These are phyloP conservation scores for Exocentrus adspersus DNA, from an alignment of 2,888 invertebrate genomes.

Conservation along the genomic window DNA sequence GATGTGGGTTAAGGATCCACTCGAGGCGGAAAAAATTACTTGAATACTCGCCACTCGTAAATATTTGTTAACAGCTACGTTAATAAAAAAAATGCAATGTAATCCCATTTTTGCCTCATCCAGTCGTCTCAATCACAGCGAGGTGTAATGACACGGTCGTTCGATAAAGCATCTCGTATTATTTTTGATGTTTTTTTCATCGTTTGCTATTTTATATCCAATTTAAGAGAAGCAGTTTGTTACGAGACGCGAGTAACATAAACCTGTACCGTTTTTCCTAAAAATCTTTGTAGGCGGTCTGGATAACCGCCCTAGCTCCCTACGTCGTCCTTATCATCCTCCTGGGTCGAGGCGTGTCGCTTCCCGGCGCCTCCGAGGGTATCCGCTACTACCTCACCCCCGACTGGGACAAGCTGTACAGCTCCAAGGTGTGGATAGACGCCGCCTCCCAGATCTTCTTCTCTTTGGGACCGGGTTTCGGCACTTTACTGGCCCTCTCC, in stretches of 20 bases:
- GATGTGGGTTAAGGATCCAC: conserved; percentile 2
- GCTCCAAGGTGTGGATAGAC: conserved; percentile 90
- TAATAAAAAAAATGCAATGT: no score
- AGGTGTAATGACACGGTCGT: no score
- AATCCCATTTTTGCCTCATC: no score
- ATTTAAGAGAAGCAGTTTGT: conserved; percentile 18
- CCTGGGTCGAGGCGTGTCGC: conserved; percentile 81
- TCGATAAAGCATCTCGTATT: no score
- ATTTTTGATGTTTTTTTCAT: conserved; percentile 1
- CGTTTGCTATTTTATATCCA: conserved; percentile 18
- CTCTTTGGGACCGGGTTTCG: conserved; percentile 92
- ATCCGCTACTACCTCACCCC: conserved; percentile 90
- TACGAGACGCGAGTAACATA: no score
- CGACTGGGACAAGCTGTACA: conserved; percentile 85
- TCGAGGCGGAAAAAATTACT: neutral
- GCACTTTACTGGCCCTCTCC: conserved; percentile 87
- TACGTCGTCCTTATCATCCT: conserved; percentile 90
- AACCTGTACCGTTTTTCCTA: no score
- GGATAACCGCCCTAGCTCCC: conserved; percentile 94
- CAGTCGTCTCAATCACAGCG: no score
- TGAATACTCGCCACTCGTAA: no score
- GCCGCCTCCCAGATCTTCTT: conserved; percentile 96
- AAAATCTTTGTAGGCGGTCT: conserved; percentile 87
- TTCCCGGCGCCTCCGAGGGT: conserved; percentile 87
- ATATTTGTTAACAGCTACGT: no score